Percentiles rank a stretch among this genome's conserved stretches.
phyloP scores from a whole-genome alignment of 2,888 invertebrate species.

The Drymonia ruficornis region DNA sequence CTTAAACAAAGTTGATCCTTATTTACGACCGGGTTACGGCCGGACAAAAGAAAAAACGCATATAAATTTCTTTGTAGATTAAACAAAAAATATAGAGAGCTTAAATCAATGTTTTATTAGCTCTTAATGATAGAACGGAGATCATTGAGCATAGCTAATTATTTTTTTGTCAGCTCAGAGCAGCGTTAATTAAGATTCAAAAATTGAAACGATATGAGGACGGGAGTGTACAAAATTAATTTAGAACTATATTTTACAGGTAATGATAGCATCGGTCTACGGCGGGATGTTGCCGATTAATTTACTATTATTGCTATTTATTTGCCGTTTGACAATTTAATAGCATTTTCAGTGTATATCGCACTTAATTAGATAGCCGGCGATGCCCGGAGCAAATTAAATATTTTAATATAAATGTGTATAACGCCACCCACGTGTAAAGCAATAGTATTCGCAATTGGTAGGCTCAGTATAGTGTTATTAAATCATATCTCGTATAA shows the following conservation, averaged over 20 bases:
- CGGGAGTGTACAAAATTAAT: slow-evolving; percentile 27
- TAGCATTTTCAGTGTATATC: slow-evolving; percentile 59
- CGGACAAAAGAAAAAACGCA: slow-evolving; percentile 10
- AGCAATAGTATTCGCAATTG: slow-evolving; percentile 53
- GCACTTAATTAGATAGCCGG: slow-evolving; percentile 41
- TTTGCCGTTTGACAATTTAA: slow-evolving; percentile 65
- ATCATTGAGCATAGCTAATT: slow-evolving; percentile 38
- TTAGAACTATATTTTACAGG: slow-evolving; percentile 35
- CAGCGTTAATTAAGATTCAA: slow-evolving; percentile 36
- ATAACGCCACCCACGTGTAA: slow-evolving; percentile 64
- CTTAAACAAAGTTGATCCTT: slow-evolving; percentile 4
- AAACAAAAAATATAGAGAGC: slow-evolving; percentile 22
- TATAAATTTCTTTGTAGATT: slow-evolving; percentile 19
- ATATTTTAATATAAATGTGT: slow-evolving; percentile 60
- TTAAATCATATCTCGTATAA: slow-evolving; percentile 53
- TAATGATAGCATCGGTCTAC: slow-evolving; percentile 41
- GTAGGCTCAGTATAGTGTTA: slow-evolving; percentile 43
- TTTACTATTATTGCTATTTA: slow-evolving; percentile 54
- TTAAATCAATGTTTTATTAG: slow-evolving; percentile 35
- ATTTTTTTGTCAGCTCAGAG: slow-evolving; percentile 33
- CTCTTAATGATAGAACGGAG: slow-evolving; percentile 30
- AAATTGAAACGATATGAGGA: slow-evolving; percentile 26
- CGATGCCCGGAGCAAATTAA: slow-evolving; percentile 52
- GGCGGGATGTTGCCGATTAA: slow-evolving; percentile 42
- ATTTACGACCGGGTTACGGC: slow-evolving; percentile 2